Evolutionary conservation across 2,113 vertebrate species (phyloP), one percentile per base, ranked within the genome.

Genomic region (Capreolus pygargus): DNA sequence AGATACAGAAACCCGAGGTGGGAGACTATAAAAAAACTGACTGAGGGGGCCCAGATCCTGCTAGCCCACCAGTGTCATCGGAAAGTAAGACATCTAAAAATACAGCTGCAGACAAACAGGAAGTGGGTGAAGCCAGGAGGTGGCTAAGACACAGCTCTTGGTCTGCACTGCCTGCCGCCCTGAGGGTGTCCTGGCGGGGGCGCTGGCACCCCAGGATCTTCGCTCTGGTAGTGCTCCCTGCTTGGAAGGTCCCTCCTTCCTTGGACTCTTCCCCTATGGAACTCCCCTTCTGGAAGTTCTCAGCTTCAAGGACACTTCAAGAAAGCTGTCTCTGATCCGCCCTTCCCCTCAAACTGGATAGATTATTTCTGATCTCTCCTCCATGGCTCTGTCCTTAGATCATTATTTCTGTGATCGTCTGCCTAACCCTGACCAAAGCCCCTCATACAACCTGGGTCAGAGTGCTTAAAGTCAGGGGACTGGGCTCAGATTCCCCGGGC

Each of bases 1-100:
- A 76, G 92, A 83, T 6, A 52, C 61, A 93, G 84, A 70, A 14
- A 19, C 30, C 45, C 45, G 0, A 5, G 6, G 61, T 27, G 52
- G n/a, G n/a, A 96, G 86, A 86, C 52, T 17, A 9, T 58, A 64
- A 82, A 90, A 88, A 57, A 33, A 5, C 36, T 16, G 52, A 19
- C 47, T 1, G 1, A 33, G 39, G 76, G 27, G 17, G 84, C 55
- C 50, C 86, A 89, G 52, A 28, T 79, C 43, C 61, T 64, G 58
- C 55, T 33, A 8, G 76, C 83, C n/a, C 83, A 79, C 64, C 60
- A 25, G 43, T 91, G 87, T 88, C 95, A 54, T 54, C 6, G 25
- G 78, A 97, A 97, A 95, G 92, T 83, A 79, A 93, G 94, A 88
- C 91, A 76, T 86, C 74, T 97, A 93, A 97, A 98, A 97, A 87